A percentile compares a stretch with the other conserved stretches of the same genome.
phyloP scores from a whole-genome alignment of 2,888 invertebrate genomes.

The Serrognathus titanus region DNA sequence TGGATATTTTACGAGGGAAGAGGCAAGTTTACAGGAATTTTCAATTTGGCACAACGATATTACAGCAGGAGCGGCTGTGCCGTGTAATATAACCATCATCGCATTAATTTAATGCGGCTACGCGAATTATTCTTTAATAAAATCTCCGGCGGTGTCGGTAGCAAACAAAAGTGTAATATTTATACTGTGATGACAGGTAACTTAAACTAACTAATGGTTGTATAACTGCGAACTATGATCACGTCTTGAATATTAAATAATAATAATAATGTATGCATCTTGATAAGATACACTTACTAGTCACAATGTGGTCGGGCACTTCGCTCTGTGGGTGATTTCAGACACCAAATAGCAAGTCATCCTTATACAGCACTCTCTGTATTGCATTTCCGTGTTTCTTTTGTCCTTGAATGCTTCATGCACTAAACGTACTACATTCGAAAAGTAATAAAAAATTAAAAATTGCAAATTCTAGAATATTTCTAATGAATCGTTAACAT shows the following conservation, averaged over 20 bases:
- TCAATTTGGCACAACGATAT: constrained; percentile 37
- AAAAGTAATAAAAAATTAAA: too few relatives aligned
- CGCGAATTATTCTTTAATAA: not conserved
- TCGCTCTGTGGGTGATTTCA: constrained; percentile 17
- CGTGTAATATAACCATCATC: constrained; percentile 30
- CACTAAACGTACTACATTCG: not conserved
- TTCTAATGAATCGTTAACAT: too few relatives aligned
- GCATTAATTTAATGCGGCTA: constrained; percentile 10
- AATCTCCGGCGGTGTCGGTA: not conserved
- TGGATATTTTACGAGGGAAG: constrained; percentile 41
- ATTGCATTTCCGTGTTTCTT: constrained; percentile 26
- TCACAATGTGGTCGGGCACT: constrained; percentile 22
- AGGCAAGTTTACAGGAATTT: constrained; percentile 42
- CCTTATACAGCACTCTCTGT: constrained; percentile 17
- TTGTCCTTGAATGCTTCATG: not conserved
- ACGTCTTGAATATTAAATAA: constrained; percentile 20
- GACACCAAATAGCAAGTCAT: constrained; percentile 19
- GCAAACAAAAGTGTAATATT: not conserved
- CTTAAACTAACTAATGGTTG: constrained; percentile 12
- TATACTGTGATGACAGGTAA: constrained; percentile 13
- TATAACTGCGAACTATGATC: constrained; percentile 16
- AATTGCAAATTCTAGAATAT: too few relatives aligned
- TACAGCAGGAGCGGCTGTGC: constrained; percentile 35
- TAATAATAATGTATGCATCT: constrained; percentile 18
- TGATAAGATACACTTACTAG: constrained; percentile 20